A percentile compares a stretch with the other conserved stretches of the same genome.
Evolutionary conservation across 2,113 vertebrate species (phyloP).

Genomic region (Hippotragus niger): DNA sequence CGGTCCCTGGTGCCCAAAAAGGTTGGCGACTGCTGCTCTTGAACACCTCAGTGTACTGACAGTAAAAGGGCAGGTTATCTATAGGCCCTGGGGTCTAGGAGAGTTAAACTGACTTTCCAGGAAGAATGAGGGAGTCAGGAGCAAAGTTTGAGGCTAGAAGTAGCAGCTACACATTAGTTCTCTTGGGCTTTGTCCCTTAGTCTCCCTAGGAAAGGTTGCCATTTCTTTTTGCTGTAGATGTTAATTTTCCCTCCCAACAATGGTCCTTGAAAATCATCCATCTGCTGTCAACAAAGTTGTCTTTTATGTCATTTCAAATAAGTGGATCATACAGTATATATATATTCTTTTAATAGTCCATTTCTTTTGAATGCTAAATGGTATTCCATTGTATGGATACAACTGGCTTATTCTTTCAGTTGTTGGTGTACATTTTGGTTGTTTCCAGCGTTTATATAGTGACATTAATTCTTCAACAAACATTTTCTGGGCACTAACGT

Average conservation of each 20-base stretch:
- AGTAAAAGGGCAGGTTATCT: not conserved
- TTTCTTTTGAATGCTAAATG: not conserved
- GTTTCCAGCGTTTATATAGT: not conserved
- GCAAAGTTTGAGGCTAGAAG: not conserved
- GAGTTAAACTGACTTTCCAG: not conserved
- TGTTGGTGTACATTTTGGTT: not conserved
- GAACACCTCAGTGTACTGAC: not conserved
- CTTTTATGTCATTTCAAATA: not conserved
- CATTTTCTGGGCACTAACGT: not conserved
- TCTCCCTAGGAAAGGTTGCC: not conserved
- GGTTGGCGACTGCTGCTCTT: not conserved
- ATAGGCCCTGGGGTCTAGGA: not conserved
- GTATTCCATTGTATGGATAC: not conserved
- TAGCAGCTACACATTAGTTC: not conserved
- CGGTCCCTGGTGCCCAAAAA: not conserved
- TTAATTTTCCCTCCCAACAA: not conserved
- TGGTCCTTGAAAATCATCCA: not conserved
- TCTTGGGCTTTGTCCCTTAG: not conserved
- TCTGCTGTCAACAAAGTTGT: not conserved
- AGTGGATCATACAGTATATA: not conserved
- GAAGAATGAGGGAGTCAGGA: not conserved
- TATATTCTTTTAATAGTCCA: not conserved
- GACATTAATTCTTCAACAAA: not conserved
- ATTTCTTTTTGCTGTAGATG: not conserved
- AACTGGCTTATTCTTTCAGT: not conserved